Evolutionary conservation across 2,113 vertebrate species (phyloP).

Genomic region (Calidris pugnax): DNA sequence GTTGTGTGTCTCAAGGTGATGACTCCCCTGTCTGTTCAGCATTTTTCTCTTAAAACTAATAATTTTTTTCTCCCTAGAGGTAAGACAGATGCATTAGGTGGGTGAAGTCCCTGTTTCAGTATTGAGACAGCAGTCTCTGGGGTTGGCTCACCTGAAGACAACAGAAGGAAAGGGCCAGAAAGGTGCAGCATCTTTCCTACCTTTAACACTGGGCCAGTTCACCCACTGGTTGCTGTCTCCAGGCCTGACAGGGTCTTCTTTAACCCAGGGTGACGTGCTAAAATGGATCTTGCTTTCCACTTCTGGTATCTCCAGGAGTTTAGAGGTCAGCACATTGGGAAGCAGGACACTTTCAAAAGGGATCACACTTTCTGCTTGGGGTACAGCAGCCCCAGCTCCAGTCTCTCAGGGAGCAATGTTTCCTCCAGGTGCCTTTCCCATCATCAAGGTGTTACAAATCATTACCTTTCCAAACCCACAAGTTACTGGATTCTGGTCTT

Average conservation of each 20-base stretch:
- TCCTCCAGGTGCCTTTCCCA: rapidly evolving
- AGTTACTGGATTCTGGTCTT: neutral
- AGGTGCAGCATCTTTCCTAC: neutral
- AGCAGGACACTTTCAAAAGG: neutral
- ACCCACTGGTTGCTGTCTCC: neutral
- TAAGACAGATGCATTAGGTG: neutral
- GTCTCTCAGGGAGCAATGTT: rapidly evolving
- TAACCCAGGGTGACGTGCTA: neutral
- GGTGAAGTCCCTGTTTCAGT: neutral
- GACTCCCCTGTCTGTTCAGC: neutral
- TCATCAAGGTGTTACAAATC: neutral
- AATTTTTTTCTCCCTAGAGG: neutral
- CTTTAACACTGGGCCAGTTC: neutral
- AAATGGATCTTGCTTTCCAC: neutral
- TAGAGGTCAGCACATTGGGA: neutral
- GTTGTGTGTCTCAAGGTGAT: neutral
- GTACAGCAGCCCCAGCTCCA: neutral
- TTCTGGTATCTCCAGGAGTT: neutral
- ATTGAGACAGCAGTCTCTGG: neutral
- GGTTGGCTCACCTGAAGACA: neutral
- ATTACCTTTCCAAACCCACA: neutral
- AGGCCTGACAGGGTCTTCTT: neutral
- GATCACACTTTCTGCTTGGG: neutral
- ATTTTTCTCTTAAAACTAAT: neutral
- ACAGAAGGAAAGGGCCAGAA: neutral